Conservation (phyloP, 2,888 invertebrate genomes). For the Andrena haemorrhoa region DNA sequence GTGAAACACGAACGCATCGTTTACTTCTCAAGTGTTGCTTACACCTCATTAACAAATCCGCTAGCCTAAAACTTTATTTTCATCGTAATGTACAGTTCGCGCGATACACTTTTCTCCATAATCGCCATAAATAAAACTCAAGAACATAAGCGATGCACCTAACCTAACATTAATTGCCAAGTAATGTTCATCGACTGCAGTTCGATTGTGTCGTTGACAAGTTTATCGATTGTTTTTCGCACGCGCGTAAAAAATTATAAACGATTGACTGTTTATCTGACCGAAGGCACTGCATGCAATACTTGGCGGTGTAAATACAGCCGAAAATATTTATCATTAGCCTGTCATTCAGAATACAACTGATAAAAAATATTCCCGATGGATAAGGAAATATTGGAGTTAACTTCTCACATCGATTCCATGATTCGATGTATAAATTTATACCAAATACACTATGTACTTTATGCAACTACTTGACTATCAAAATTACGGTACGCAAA, state of each 20-base stretch:
- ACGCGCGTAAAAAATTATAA: not conserved
- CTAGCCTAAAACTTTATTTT: slow-evolving; percentile 5
- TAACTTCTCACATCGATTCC: not conserved
- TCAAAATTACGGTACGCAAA: not conserved
- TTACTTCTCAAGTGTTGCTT: slow-evolving; percentile 22
- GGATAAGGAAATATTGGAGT: not conserved
- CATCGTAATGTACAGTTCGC: slow-evolving; percentile 4
- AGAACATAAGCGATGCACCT: slow-evolving; percentile 21
- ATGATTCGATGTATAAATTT: not conserved
- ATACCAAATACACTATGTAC: not conserved
- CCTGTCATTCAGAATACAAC: not conserved
- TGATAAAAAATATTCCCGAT: not conserved
- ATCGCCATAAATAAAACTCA: slow-evolving; percentile 24
- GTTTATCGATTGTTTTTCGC: slow-evolving; percentile 41
- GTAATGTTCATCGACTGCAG: slow-evolving; percentile 51
- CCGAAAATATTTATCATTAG: not conserved
- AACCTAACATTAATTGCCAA: slow-evolving; percentile 45
- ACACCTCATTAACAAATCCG: slow-evolving; percentile 15
- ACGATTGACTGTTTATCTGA: not conserved
- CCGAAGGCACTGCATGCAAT: not conserved
- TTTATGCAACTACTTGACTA: not conserved
- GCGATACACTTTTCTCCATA: slow-evolving; percentile 15
- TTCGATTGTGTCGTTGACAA: slow-evolving; percentile 48
- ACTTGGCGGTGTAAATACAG: not conserved
- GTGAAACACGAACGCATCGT: not conserved